Percentiles rank a stretch among this genome's conserved stretches.
These are phyloP conservation scores for Ceyx margarethae DNA, from an alignment of 2,113 vertebrate species.

Conservation along the genomic window DNA sequence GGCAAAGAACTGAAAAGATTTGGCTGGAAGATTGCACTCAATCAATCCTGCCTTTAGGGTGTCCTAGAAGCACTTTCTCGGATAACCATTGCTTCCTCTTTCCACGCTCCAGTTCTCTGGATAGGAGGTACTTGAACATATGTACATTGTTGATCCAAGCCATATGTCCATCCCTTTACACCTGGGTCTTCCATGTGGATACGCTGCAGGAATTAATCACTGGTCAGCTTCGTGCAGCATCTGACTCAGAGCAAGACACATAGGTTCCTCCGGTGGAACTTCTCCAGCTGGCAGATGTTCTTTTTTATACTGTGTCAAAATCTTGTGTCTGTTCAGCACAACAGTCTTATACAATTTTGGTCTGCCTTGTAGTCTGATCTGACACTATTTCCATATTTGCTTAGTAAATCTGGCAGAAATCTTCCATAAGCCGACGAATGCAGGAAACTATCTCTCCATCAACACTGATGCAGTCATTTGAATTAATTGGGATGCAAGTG, in stretches of 20 bases:
- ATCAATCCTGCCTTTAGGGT: slow-evolving; percentile 65
- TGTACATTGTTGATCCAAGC: slow-evolving; percentile 54
- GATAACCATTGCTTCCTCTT: slow-evolving; percentile 52
- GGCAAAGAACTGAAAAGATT: slow-evolving; percentile 65
- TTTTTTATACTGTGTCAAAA: slow-evolving; percentile 23
- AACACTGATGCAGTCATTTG: not conserved
- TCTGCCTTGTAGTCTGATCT: not conserved
- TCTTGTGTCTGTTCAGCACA: not conserved
- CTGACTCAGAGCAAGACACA: slow-evolving; percentile 40
- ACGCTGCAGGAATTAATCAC: slow-evolving; percentile 45
- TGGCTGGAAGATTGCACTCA: slow-evolving; percentile 61
- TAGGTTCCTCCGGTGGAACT: slow-evolving; percentile 46
- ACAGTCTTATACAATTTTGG: not conserved
- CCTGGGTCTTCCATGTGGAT: slow-evolving; percentile 50
- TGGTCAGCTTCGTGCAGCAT: slow-evolving; percentile 47
- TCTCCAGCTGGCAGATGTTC: slow-evolving; percentile 54
- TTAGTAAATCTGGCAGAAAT: not conserved
- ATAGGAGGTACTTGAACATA: slow-evolving; percentile 55
- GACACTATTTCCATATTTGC: not conserved
- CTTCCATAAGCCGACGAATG: not conserved
- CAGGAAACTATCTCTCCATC: not conserved
- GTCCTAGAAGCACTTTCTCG: slow-evolving; percentile 57
- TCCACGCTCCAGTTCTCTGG: slow-evolving; percentile 44
- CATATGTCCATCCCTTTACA: slow-evolving; percentile 60
- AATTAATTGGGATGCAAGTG: not conserved